These are phyloP conservation scores for Microchrysa polita DNA, from an alignment of 2,888 invertebrate species.

Conservation along the genomic window DNA sequence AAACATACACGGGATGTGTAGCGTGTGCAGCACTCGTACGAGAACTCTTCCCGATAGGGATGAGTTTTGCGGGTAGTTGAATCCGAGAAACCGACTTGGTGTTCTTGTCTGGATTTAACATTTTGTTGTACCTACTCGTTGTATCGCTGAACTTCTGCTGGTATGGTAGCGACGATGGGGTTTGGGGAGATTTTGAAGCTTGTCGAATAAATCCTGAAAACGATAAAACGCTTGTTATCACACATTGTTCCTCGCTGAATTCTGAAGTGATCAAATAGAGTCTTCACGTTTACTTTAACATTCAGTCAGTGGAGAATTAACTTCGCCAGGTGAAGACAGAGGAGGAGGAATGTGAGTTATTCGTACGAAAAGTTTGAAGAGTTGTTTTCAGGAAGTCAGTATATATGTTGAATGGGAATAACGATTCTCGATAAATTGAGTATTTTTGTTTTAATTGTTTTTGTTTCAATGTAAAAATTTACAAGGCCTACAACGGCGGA, in stretches of 20 bases:
- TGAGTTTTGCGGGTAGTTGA: constrained; percentile 15
- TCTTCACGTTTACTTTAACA: constrained; percentile 44
- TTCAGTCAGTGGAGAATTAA: constrained; percentile 24
- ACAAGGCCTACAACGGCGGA: too few relatives aligned
- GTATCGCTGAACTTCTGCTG: too few relatives aligned
- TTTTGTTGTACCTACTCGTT: constrained; percentile 15
- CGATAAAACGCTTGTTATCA: constrained; percentile 52
- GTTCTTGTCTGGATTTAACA: constrained; percentile 39
- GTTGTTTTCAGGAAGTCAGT: neutral
- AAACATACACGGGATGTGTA: constrained; percentile 41
- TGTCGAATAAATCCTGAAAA: constrained; percentile 45
- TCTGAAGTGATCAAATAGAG: constrained; percentile 8
- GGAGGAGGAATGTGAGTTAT: neutral
- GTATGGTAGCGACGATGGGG: constrained; percentile 6
- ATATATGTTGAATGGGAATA: too few relatives aligned
- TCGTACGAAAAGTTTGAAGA: neutral
- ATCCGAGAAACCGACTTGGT: constrained; percentile 26
- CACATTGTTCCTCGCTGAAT: constrained; percentile 48
- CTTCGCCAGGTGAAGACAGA: neutral
- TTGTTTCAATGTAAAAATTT: too few relatives aligned
- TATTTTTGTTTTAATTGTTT: too few relatives aligned
- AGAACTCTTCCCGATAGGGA: constrained; percentile 9
- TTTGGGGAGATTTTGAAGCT: constrained; percentile 11
- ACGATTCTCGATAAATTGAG: too few relatives aligned
- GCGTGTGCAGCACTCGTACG: constrained; percentile 29